Evolutionary conservation across 30 jellyfish, hydroid and myxozoan genomes (phyloP).

Genomic region (Pelagia noctiluca): DNA sequence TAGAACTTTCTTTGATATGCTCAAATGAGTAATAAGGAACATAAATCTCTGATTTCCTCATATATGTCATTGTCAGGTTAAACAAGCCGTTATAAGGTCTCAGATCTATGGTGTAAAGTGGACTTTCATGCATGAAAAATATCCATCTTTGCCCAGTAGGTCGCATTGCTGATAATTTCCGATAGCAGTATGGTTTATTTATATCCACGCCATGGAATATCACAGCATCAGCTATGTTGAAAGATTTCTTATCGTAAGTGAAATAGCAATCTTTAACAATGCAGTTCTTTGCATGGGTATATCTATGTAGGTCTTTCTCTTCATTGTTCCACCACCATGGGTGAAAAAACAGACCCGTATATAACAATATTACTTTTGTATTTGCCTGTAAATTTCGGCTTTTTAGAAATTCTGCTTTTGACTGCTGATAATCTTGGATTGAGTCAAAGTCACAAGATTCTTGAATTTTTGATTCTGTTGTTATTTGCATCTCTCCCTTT

Average conservation of each 20-base stretch:
- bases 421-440: too few relatives aligned
- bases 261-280: slow-evolving; percentile 66
- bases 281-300: slow-evolving; percentile 77
- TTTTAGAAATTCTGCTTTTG: slow-evolving; percentile 11
- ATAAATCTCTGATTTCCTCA: slow-evolving; percentile 81
- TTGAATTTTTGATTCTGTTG: too few relatives aligned
- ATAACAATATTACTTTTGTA: slow-evolving; percentile 73
- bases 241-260: slow-evolving; percentile 76
- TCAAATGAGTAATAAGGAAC: slow-evolving; percentile 83
- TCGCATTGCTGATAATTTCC: slow-evolving; percentile 41
- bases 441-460: too few relatives aligned
- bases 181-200: slow-evolving; percentile 67
- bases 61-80: slow-evolving; percentile 98
- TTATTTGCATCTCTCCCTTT: too few relatives aligned
- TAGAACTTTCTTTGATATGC: background rate
- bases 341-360: slow-evolving; percentile 82
- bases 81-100: slow-evolving; percentile 73
- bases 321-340: slow-evolving; percentile 80
- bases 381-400: background rate
- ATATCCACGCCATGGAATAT: slow-evolving; percentile 94
- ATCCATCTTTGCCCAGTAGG: slow-evolving; percentile 89
- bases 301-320: slow-evolving; percentile 46
- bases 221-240: slow-evolving; percentile 84
- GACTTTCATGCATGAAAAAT: slow-evolving; percentile 94
- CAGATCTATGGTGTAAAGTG: slow-evolving; percentile 66